Evolutionary conservation across 2,113 vertebrate species (phyloP).

Genomic region (Sciurus niger): DNA sequence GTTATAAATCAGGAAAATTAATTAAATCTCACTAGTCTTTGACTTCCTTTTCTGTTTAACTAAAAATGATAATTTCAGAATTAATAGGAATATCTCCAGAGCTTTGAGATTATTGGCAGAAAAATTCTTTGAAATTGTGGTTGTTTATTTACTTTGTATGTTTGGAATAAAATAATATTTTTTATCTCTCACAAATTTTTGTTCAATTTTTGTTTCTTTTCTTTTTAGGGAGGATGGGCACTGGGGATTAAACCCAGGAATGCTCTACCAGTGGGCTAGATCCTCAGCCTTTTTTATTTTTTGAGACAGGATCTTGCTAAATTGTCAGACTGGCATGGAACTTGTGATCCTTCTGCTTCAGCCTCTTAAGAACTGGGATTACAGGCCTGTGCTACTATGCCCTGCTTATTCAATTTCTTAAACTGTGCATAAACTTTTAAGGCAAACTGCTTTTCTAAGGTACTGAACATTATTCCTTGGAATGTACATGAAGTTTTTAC

Average conservation of each 20-base stretch:
- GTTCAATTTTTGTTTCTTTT: neutral
- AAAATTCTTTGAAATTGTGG: neutral
- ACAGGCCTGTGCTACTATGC: neutral
- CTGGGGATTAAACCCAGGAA: neutral
- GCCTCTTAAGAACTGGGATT: neutral
- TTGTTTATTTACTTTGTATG: conserved; percentile 13
- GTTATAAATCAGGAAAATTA: conserved; percentile 52
- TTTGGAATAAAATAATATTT: conserved; percentile 8
- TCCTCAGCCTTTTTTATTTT: neutral
- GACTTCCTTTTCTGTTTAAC: conserved; percentile 35
- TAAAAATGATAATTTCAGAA: conserved; percentile 3
- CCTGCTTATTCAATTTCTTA: neutral
- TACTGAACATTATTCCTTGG: neutral
- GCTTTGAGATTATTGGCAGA: conserved; percentile 19
- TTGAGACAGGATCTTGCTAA: neutral
- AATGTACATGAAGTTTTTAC: neutral
- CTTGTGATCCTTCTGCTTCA: neutral
- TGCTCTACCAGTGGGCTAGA: neutral
- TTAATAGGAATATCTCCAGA: conserved; percentile 58
- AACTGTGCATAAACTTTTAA: conserved; percentile 34
- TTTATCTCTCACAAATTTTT: neutral
- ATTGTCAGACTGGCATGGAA: neutral
- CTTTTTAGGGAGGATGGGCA: neutral
- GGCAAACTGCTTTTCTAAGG: conserved; percentile 19
- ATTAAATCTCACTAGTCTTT: conserved; percentile 38